phyloP scores from a whole-genome alignment of 2,113 vertebrate species.

The Paramormyrops kingsleyae region DNA sequence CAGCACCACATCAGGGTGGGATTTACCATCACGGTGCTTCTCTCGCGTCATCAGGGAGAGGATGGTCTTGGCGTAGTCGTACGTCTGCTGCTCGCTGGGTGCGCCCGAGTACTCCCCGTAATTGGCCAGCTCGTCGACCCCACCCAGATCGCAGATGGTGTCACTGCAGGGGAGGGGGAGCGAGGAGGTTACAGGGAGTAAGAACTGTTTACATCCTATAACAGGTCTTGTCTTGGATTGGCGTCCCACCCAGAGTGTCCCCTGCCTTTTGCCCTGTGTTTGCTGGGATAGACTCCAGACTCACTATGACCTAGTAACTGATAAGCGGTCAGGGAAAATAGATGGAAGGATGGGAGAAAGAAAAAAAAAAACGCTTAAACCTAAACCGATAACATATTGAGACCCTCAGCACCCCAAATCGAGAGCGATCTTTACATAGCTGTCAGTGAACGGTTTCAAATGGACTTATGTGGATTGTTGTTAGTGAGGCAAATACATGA shows the following conservation, averaged over 20 bases:
- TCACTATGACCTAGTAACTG: not conserved
- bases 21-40: conserved; percentile 79
- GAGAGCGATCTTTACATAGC: not conserved
- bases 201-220: not conserved
- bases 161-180: conserved; percentile 61
- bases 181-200: not conserved
- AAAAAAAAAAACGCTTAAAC: not conserved
- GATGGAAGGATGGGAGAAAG: not conserved
- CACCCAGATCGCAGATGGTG: conserved; percentile 94
- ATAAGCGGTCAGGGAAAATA: not conserved
- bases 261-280: not conserved
- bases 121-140: conserved; percentile 90
- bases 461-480: not conserved
- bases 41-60: conserved; percentile 94
- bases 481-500: not conserved
- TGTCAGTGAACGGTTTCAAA: not conserved
- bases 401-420: not conserved
- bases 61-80: conserved; percentile 97
- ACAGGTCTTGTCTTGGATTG: not conserved
- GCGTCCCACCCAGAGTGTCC: not conserved
- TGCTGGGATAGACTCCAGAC: not conserved
- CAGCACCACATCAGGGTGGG: not conserved
- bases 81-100: conserved; percentile 95
- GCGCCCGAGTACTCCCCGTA: conserved; percentile 96
- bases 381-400: not conserved